These are phyloP conservation scores for Crotalus helleri DNA, from an alignment of 2,113 vertebrate species.

Conservation along the genomic window DNA sequence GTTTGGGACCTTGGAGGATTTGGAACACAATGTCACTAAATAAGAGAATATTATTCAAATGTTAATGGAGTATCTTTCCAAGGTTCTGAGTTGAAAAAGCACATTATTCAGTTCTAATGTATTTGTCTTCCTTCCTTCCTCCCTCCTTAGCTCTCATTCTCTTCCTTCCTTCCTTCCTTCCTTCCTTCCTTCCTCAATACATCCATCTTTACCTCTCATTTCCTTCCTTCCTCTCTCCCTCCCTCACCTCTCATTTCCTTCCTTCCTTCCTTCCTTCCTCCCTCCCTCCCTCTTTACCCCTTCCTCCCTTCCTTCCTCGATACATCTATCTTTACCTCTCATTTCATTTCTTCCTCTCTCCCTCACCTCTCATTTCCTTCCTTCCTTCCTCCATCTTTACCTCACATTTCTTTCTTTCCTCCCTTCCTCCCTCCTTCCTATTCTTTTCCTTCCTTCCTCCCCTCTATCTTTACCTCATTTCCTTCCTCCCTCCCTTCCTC, in stretches of 20 bases:
- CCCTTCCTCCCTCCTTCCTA: background rate
- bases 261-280: too few relatives aligned
- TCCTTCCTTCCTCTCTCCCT: background rate
- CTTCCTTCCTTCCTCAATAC: background rate
- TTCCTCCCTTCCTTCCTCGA: background rate
- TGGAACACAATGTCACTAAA: background rate
- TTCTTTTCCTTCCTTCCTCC: background rate
- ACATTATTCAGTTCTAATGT: background rate
- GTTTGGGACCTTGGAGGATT: background rate
- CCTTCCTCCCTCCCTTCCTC: background rate
- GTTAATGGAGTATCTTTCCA: background rate
- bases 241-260: background rate
- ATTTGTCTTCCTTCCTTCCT: background rate
- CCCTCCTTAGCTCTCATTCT: too few relatives aligned
- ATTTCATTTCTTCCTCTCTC: too few relatives aligned
- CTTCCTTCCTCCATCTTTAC: too few relatives aligned
- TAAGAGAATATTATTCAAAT: background rate
- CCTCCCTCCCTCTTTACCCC: too few relatives aligned
- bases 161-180: background rate
- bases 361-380: too few relatives aligned
- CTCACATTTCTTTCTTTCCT: too few relatives aligned
- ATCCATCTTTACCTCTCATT: too few relatives aligned
- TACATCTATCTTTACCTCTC: too few relatives aligned
- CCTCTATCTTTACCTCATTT: too few relatives aligned
- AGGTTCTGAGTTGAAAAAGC: background rate